Conservation (phyloP, 2,888 invertebrate genomes). For the Oegoconia quadripuncta region DNA sequence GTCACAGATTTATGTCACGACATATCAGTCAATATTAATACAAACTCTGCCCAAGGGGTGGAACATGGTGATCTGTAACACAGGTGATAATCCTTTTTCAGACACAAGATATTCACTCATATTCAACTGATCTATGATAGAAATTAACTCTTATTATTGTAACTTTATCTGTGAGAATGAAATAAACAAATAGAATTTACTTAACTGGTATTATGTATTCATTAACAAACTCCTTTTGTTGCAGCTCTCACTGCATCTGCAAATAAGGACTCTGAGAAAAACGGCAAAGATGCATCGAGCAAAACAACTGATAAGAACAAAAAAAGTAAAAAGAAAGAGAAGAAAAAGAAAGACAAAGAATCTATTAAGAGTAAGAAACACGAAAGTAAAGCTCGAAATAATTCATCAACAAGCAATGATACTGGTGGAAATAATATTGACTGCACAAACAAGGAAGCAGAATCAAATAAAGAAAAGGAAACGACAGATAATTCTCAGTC, state of each 20-base stretch:
- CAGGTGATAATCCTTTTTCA: no score
- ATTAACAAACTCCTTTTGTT: slow-evolving; percentile 2
- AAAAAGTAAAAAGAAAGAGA: slow-evolving; percentile 3
- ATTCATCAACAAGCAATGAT: not conserved
- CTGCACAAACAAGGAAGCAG: not conserved
- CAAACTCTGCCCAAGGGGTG: no score
- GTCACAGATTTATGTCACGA: no score
- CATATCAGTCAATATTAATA: no score
- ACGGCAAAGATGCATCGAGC: not conserved
- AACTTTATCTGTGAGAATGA: no score
- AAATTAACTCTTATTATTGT: no score
- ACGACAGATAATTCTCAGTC: slow-evolving; percentile 18
- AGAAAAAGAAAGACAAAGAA: slow-evolving; percentile 9
- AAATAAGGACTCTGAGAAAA: slow-evolving; percentile 12
- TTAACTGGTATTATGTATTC: no score
- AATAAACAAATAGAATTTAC: no score
- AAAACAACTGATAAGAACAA: slow-evolving; percentile 1
- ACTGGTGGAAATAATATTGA: not conserved
- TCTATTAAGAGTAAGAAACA: slow-evolving; percentile 1
- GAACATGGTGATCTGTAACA: no score
- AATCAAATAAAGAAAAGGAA: not conserved
- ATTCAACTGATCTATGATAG: no score
- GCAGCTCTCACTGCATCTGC: slow-evolving; percentile 8
- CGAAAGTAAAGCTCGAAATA: not conserved
- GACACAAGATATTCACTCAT: no score